Conservation (phyloP, 2,797 vertebrate genomes). For the Aulostomus chinensis region DNA sequence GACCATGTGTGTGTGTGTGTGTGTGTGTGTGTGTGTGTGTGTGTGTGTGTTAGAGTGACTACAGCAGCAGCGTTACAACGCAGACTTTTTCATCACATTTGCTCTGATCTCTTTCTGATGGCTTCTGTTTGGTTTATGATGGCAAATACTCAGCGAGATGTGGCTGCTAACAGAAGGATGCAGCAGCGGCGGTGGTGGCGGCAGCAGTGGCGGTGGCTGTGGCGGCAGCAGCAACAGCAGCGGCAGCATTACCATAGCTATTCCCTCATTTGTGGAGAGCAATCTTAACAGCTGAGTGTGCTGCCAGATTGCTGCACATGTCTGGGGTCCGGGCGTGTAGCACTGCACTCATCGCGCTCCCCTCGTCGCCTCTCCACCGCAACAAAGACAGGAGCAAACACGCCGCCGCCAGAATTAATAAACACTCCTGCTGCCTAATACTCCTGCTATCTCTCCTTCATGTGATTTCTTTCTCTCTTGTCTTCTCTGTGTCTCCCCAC, state of each 20-base stretch:
- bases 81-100: no score
- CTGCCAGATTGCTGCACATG: constrained; percentile 22
- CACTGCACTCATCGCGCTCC: neutral
- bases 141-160: constrained; percentile 4
- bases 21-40: neutral
- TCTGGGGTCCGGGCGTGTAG: constrained; percentile 33
- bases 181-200: constrained; percentile 6
- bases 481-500: constrained; percentile 27
- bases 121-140: no score
- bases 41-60: no score
- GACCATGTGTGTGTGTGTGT: constrained; percentile 4
- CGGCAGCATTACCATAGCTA: no score
- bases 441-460: constrained; percentile 35
- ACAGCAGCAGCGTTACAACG: no score
- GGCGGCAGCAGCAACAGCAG: no score
- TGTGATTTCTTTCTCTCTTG: constrained; percentile 23
- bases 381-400: constrained; percentile 27
- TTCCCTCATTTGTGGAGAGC: neutral
- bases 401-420: constrained; percentile 41
- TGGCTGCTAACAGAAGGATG: no score
- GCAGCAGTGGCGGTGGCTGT: constrained; percentile 13
- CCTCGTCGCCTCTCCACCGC: constrained; percentile 11
- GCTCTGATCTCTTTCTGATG: no score
- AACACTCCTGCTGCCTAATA: constrained; percentile 56
- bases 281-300: neutral